Conservation (phyloP, 2,113 vertebrate species). For the Zeus faber region DNA sequence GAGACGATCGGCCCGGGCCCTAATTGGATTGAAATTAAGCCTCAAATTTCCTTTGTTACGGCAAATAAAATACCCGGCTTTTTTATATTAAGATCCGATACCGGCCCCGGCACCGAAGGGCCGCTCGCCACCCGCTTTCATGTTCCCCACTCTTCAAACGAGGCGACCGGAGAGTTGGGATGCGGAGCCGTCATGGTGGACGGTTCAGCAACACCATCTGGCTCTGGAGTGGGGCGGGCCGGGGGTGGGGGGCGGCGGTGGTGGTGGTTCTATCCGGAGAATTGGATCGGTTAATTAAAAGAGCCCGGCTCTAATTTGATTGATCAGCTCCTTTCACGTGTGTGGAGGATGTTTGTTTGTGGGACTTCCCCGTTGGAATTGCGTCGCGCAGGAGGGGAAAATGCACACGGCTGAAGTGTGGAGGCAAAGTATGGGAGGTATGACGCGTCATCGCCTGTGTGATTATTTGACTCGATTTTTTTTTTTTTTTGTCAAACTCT, state of each 20-base stretch:
- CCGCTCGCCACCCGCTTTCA: constrained; percentile 83
- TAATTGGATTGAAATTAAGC: constrained; percentile 99
- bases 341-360: too few species aligned
- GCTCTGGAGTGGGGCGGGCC: constrained; percentile 48
- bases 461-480: too few species aligned
- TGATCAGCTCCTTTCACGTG: constrained; percentile 44
- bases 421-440: too few species aligned
- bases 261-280: constrained; percentile 31
- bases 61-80: constrained; percentile 86
- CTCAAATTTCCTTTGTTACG: constrained; percentile 91
- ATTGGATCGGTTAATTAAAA: constrained; percentile 60
- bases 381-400: too few species aligned
- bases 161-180: constrained; percentile 51
- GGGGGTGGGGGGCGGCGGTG: constrained; percentile 18
- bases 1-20: constrained; percentile 78
- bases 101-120: constrained; percentile 79
- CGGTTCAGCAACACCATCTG: constrained; percentile 46
- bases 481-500: too few species aligned
- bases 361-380: too few species aligned
- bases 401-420: too few species aligned
- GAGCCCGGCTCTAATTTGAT: constrained; percentile 46
- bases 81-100: constrained; percentile 98
- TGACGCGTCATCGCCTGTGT: too few species aligned
- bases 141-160: constrained; percentile 86
- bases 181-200: constrained; percentile 33